phyloP scores from a whole-genome alignment of 2,888 invertebrate genomes.

The Fabriciana adippe region DNA sequence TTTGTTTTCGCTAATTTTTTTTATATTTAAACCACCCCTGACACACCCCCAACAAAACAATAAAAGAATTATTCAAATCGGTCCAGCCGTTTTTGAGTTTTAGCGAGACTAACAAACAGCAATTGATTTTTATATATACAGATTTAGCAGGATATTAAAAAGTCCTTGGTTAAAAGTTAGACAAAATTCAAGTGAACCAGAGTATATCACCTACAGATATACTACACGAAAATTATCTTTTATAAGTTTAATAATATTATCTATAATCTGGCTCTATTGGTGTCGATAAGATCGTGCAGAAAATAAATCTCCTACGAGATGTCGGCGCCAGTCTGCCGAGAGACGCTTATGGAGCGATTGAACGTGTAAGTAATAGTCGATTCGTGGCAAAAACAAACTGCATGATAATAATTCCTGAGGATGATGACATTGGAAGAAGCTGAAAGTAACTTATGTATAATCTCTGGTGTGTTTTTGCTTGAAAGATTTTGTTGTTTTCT shows the following conservation, averaged over 20 bases:
- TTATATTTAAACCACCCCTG: no score
- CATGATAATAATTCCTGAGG: slow-evolving; percentile 17
- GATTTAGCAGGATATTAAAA: no score
- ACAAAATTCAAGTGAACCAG: no score
- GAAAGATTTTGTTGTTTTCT: neutral
- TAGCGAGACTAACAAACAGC: no score
- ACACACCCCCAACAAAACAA: no score
- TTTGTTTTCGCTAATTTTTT: no score
- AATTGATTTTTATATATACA: no score
- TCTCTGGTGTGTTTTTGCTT: neutral
- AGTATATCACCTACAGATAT: no score
- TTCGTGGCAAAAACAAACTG: slow-evolving; percentile 36
- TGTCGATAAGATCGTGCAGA: slow-evolving; percentile 40
- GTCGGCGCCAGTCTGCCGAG: slow-evolving; percentile 41
- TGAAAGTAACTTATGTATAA: neutral
- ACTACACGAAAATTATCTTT: slow-evolving; percentile 14
- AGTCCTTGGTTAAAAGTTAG: no score
- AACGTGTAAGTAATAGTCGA: slow-evolving; percentile 36
- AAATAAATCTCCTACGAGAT: slow-evolving; percentile 39
- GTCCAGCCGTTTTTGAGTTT: no score
- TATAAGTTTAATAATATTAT: slow-evolving; percentile 57
- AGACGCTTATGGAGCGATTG: slow-evolving; percentile 28
- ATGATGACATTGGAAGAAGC: slow-evolving; percentile 14
- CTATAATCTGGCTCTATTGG: slow-evolving; percentile 51
- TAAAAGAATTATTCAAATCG: no score